Base-by-base conservation (phyloP, 2,888 invertebrate genomes). In the Seira sanloemensis region DNA sequence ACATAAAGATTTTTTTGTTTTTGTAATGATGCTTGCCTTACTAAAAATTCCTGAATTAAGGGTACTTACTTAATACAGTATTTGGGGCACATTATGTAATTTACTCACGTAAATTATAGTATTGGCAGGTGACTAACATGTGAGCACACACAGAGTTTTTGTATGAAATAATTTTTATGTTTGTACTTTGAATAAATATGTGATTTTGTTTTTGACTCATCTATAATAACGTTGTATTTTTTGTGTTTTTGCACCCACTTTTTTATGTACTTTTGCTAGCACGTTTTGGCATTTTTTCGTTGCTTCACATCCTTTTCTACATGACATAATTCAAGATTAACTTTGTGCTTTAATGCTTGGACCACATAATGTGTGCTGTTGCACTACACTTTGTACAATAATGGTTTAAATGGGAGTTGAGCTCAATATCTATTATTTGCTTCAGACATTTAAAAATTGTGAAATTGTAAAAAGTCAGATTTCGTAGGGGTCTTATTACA, bases 281-380 rank as follows among this genome's bases (percentile, higher is more conserved):
- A 37, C 37, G 18, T 46, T 65, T 78, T 68, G 68, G 68, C 67
- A 46, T 37, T 37, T 37, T 37, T 5, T 50, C 67, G 2, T 81
- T 81, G 76, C 81, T 76, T 81, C 76, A 81, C 50, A 81, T 81
- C 76, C 81, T 75, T 58, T 76, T 81, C 76, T 75, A 80, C 81
- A 68, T 7, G 26, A 65, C 23, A 50, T 21, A 62, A 27, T 46
- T 37, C 19, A 54, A 16, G 18, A 18, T 67, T 19, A 21, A 71
- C 4, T 19, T 12, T 67, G n/a, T 37, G 37, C 37, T 9, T 37
- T 9, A 5, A 5, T 37, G 12, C 37, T 37, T 37, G 37, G 37
- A 37, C 7, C 12, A 37, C 7, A 5, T 37, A 9, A 9, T 5
- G 7, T 37, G 37, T 37, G 12, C 37, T 37, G 37, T 37, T 37